Conservation (phyloP, 2,888 invertebrate species). For the Ganaspis brasiliensis region DNA sequence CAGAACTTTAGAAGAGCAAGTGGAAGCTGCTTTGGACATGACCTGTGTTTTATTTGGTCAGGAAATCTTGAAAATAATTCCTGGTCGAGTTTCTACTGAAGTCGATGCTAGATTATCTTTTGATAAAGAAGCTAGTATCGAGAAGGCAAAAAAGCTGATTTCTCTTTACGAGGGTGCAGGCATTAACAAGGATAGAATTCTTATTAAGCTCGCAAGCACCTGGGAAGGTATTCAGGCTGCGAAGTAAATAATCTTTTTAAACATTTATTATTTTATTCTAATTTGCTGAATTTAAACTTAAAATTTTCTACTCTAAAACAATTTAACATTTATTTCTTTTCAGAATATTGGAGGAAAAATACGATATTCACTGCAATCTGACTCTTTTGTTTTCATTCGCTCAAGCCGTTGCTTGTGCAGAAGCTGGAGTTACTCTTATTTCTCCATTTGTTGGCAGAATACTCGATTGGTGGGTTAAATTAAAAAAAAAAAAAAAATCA, state of each 20-base stretch:
- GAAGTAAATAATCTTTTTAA: slow-evolving; percentile 84
- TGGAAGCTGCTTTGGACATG: slow-evolving; percentile 94
- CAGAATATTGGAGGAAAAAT: slow-evolving; percentile 93
- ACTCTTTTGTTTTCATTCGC: slow-evolving; percentile 97
- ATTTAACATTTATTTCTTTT: slow-evolving; percentile 69
- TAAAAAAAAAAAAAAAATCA: too few species aligned
- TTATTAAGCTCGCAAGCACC: slow-evolving; percentile 98
- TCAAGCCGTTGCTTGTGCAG: slow-evolving; percentile 99
- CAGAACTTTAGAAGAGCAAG: slow-evolving; percentile 87
- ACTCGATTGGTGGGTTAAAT: slow-evolving; percentile 91
- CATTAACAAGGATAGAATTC: slow-evolving; percentile 94
- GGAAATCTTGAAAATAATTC: slow-evolving; percentile 98
- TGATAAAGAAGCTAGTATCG: slow-evolving; percentile 94
- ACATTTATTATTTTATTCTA: background rate
- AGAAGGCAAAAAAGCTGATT: slow-evolving; percentile 94
- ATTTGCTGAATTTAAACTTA: too few species aligned
- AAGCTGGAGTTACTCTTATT: slow-evolving; percentile 98
- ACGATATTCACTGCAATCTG: slow-evolving; percentile 98
- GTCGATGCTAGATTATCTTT: slow-evolving; percentile 98
- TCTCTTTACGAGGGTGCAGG: slow-evolving; percentile 92
- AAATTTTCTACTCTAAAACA: too few species aligned
- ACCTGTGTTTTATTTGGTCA: slow-evolving; percentile 97
- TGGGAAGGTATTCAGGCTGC: slow-evolving; percentile 99
- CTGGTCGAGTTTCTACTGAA: slow-evolving; percentile 98
- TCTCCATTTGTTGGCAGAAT: slow-evolving; percentile 99